These are phyloP conservation scores for Prionailurus viverrinus DNA, from an alignment of 2,113 vertebrate genomes.

Conservation along the genomic window DNA sequence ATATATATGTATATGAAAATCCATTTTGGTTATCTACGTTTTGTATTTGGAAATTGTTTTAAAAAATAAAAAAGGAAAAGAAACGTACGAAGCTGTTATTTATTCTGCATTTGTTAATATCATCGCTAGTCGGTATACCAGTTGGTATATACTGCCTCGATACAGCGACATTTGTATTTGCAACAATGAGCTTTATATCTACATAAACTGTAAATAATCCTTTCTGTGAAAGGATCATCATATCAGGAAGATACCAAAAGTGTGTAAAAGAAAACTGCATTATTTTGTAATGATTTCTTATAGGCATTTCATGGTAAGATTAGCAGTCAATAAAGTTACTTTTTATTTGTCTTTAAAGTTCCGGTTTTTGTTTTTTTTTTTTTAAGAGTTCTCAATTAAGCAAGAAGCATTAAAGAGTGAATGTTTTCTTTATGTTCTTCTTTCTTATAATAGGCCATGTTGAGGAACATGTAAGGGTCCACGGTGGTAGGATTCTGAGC, in stretches of 20 bases:
- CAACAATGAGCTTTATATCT: conserved; percentile 84
- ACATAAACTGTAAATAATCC: conserved; percentile 87
- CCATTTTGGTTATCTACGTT: conserved; percentile 64
- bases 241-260: conserved; percentile 77
- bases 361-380: background rate
- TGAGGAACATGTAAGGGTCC: background rate
- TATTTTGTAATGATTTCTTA: conserved; percentile 88
- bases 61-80: conserved; percentile 71
- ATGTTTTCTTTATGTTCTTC: background rate
- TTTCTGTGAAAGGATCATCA: conserved; percentile 96
- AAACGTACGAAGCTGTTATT: conserved; percentile 75
- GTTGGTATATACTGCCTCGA: conserved; percentile 61
- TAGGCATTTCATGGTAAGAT: conserved; percentile 91
- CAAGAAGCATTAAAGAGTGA: background rate
- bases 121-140: conserved; percentile 1
- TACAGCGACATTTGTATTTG: conserved; percentile 63
- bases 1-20: conserved; percentile 34
- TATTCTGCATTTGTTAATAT: conserved; percentile 75
- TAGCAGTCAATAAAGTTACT: conserved; percentile 92
- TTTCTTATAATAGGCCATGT: background rate
- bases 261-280: conserved; percentile 74
- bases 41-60: conserved; percentile 67
- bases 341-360: conserved; percentile 86
- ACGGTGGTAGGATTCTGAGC: background rate
- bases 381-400: background rate